Conservation (phyloP, 2,888 invertebrate species). For the Epinotia nisella region DNA sequence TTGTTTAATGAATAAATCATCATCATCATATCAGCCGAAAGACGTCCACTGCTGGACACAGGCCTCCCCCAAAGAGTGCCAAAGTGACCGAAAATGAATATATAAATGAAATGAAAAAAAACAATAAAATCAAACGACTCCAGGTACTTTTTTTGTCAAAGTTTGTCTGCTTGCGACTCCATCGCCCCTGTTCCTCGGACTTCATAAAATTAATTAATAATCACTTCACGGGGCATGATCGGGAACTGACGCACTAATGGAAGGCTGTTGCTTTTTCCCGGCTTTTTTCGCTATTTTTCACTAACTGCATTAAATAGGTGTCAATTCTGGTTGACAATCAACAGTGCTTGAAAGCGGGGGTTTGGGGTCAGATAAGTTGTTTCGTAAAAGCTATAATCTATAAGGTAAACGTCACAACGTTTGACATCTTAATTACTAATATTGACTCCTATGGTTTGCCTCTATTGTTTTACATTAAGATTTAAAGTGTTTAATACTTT, state of each 20-base stretch:
- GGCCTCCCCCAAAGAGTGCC: too few species aligned
- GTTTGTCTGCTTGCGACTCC: conserved; percentile 51
- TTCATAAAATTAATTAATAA: conserved; percentile 85
- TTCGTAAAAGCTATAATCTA: neutral
- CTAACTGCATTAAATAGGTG: conserved; percentile 58
- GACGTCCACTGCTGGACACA: too few species aligned
- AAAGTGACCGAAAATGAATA: too few species aligned
- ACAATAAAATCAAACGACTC: too few species aligned
- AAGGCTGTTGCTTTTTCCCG: conserved; percentile 59
- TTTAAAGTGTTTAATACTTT: too few species aligned
- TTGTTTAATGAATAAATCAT: too few species aligned
- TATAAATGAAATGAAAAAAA: too few species aligned
- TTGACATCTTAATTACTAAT: too few species aligned
- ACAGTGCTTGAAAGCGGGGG: conserved; percentile 3
- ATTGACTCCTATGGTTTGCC: too few species aligned
- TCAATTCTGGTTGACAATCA: conserved; percentile 13
- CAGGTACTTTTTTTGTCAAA: too few species aligned
- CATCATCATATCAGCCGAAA: too few species aligned
- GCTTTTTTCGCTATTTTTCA: conserved; percentile 52
- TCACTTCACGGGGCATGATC: conserved; percentile 80
- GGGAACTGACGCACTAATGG: conserved; percentile 81
- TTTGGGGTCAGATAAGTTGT: conserved; percentile 1
- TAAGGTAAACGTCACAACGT: neutral
- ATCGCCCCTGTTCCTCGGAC: conserved; percentile 58
- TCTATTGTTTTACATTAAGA: too few species aligned